A percentile compares a stretch with the other conserved stretches of the same genome.
These are phyloP conservation scores for Heliconius ismenius DNA, from an alignment of 2,888 invertebrate species.

Conservation along the genomic window DNA sequence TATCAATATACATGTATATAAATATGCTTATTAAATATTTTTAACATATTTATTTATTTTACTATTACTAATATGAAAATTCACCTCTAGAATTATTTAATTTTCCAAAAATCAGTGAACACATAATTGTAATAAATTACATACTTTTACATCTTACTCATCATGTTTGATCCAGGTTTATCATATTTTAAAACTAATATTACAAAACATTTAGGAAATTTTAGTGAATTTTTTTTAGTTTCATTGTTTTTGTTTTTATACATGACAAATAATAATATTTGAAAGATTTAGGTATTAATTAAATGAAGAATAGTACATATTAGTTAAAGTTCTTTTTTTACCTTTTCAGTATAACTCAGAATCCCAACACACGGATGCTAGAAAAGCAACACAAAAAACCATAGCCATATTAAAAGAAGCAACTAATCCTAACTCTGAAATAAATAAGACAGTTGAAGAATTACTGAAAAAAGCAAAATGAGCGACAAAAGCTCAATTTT, in stretches of 20 bases:
- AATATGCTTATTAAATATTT: background rate
- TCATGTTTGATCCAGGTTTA: slow-evolving; percentile 44
- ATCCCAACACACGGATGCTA: slow-evolving; percentile 66
- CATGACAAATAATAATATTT: no score
- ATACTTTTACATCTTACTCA: slow-evolving; percentile 34
- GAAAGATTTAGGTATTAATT: no score
- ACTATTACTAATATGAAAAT: slow-evolving; percentile 5
- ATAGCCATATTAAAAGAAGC: slow-evolving; percentile 75
- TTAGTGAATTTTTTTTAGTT: background rate
- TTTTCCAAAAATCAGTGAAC: slow-evolving; percentile 44
- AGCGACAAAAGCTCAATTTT: slow-evolving; percentile 71
- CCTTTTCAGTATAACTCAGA: slow-evolving; percentile 66
- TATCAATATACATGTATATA: background rate
- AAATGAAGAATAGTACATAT: background rate
- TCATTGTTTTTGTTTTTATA: background rate
- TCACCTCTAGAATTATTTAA: background rate
- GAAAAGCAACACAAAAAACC: slow-evolving; percentile 58
- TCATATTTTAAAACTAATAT: background rate
- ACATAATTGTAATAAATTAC: slow-evolving; percentile 31
- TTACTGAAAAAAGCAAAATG: slow-evolving; percentile 73
- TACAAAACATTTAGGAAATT: background rate
- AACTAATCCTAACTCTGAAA: slow-evolving; percentile 67
- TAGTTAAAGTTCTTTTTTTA: background rate
- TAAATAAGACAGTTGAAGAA: slow-evolving; percentile 75
- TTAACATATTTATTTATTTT: background rate